These are phyloP conservation scores for Archegozetes longisetosus DNA, from an alignment of 1,140 invertebrate species.

Conservation along the genomic window DNA sequence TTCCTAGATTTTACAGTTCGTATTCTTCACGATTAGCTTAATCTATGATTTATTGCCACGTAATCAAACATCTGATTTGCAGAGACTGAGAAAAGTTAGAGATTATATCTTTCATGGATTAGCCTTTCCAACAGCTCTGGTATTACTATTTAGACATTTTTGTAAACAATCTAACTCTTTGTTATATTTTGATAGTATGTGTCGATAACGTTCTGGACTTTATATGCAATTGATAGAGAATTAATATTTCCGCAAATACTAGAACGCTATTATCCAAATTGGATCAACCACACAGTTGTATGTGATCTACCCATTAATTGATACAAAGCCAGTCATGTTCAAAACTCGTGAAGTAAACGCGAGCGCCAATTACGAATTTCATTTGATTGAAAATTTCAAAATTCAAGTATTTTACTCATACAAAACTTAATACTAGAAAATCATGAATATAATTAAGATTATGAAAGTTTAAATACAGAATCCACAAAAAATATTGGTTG, in stretches of 20 bases:
- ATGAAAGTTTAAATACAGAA: no score
- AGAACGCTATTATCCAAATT: slow-evolving; percentile 57
- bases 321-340: no score
- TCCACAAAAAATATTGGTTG: no score
- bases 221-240: slow-evolving; percentile 67
- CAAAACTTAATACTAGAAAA: no score
- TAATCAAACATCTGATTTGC: slow-evolving; percentile 39
- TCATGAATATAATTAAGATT: no score
- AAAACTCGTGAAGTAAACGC: no score
- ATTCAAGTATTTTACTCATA: no score
- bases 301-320: no score
- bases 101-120: slow-evolving; percentile 51
- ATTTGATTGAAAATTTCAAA: no score
- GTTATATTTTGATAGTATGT: slow-evolving; percentile 50
- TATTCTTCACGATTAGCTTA: slow-evolving; percentile 1
- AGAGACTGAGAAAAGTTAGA: slow-evolving; percentile 48
- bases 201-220: slow-evolving; percentile 62
- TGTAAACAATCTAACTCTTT: slow-evolving; percentile 14
- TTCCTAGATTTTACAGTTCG: not conserved
- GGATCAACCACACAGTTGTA: slow-evolving; percentile 71
- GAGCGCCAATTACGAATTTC: no score
- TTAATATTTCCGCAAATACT: slow-evolving; percentile 60
- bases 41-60: slow-evolving; percentile 11
- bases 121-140: slow-evolving; percentile 47
- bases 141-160: slow-evolving; percentile 16